Evolutionary conservation across 2,113 vertebrate species (phyloP).

Genomic region (Vicugna pacos): DNA sequence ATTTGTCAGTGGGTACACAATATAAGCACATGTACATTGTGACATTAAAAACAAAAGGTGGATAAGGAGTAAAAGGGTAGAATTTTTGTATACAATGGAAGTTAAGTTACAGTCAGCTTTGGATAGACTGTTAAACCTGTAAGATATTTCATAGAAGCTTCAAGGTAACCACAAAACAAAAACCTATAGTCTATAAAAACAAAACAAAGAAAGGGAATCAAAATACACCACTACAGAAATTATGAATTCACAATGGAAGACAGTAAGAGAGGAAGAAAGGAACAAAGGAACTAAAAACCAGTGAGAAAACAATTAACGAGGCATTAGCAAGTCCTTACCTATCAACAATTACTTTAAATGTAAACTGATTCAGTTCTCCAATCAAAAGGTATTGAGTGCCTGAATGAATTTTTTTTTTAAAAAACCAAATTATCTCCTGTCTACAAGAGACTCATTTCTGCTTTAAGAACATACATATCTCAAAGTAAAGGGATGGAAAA

Average conservation of each 20-base stretch:
- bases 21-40: neutral
- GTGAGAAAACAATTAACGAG: neutral
- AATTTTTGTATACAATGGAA: too few relatives aligned
- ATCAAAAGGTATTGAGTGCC: neutral
- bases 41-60: neutral
- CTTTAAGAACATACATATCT: neutral
- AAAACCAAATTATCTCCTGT: neutral
- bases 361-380: neutral
- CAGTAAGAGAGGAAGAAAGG: neutral
- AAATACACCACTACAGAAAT: neutral
- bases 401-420: neutral
- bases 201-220: neutral
- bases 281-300: neutral
- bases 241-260: neutral
- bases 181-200: neutral
- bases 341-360: neutral
- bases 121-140: neutral
- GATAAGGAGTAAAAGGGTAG: too few relatives aligned
- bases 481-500: neutral
- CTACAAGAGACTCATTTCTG: neutral
- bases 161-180: neutral
- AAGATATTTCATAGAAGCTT: neutral
- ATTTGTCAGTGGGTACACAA: neutral
- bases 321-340: neutral
- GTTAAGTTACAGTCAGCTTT: neutral